These are phyloP conservation scores for Deroplatys truncata DNA, from an alignment of 2,888 invertebrate species.

Conservation along the genomic window DNA sequence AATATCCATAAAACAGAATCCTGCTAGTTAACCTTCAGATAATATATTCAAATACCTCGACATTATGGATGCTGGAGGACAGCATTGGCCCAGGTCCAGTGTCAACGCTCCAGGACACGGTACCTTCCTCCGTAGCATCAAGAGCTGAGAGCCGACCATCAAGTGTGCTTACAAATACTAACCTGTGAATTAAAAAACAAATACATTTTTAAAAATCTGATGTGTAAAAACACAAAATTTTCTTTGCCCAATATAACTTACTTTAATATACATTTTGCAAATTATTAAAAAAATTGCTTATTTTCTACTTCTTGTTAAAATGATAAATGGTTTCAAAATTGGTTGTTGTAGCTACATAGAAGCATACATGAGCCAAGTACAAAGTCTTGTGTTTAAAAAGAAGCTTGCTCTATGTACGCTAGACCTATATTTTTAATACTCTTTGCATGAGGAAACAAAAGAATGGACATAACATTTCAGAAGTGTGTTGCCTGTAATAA, in stretches of 20 bases:
- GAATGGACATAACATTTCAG: too few species aligned
- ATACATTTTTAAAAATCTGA: not conserved
- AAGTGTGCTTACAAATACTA: constrained; percentile 82
- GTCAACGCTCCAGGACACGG: constrained; percentile 71
- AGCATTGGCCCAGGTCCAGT: constrained; percentile 74
- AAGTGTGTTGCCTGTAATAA: too few species aligned
- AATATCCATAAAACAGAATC: not conserved
- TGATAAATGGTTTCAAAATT: too few species aligned
- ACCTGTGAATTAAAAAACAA: constrained; percentile 47
- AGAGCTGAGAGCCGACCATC: constrained; percentile 86
- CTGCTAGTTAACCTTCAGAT: not conserved
- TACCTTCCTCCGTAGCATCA: constrained; percentile 63
- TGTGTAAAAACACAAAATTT: not conserved
- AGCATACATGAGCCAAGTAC: too few species aligned
- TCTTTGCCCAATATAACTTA: not conserved
- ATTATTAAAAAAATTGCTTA: too few species aligned
- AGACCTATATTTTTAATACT: too few species aligned
- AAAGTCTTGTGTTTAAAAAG: too few species aligned
- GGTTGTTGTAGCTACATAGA: too few species aligned
- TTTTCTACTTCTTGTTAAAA: too few species aligned
- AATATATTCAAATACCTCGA: constrained; percentile 59
- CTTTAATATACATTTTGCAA: too few species aligned
- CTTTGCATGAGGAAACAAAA: too few species aligned
- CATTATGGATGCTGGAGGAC: constrained; percentile 82
- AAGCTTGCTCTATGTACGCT: too few species aligned